These are phyloP conservation scores for Anguilla obscura DNA, from an alignment of 2,797 vertebrate genomes.

Conservation along the genomic window DNA sequence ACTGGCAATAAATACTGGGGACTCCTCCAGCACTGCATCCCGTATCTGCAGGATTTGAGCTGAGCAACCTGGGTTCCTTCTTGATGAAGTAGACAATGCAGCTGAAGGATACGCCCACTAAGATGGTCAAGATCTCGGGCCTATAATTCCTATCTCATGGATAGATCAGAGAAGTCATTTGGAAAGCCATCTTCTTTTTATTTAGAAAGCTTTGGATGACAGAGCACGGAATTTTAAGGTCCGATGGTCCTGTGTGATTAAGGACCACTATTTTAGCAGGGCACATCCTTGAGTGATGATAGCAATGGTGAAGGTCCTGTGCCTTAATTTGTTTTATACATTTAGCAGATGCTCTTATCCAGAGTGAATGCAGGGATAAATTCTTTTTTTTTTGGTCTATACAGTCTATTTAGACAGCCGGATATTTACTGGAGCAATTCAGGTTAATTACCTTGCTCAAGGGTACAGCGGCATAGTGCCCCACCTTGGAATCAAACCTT, in stretches of 20 bases:
- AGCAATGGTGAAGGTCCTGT: background rate
- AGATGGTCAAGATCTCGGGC: slow-evolving; percentile 37
- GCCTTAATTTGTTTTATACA: background rate
- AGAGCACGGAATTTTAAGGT: background rate
- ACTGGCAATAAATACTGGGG: slow-evolving; percentile 41
- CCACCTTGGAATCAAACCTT: background rate
- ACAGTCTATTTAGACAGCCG: background rate
- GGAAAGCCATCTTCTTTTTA: background rate
- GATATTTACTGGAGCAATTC: background rate
- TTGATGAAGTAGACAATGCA: slow-evolving; percentile 53
- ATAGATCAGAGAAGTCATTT: background rate
- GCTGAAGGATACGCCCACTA: slow-evolving; percentile 51
- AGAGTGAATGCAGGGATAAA: background rate
- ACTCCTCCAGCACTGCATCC: slow-evolving; percentile 56
- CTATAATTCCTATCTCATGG: slow-evolving; percentile 45
- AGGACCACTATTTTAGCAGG: background rate
- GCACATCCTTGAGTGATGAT: slow-evolving; percentile 13
- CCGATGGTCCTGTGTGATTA: background rate
- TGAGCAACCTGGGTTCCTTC: slow-evolving; percentile 58
- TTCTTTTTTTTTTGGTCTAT: background rate
- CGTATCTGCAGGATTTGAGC: slow-evolving; percentile 57
- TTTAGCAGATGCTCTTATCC: background rate
- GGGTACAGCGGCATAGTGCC: background rate
- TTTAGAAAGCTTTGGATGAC: background rate
- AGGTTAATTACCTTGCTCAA: background rate